Evolutionary conservation across 1,140 invertebrate species (phyloP), one percentile per base, ranked within the genome.

Genomic region (Melipona quadrifasciata): DNA sequence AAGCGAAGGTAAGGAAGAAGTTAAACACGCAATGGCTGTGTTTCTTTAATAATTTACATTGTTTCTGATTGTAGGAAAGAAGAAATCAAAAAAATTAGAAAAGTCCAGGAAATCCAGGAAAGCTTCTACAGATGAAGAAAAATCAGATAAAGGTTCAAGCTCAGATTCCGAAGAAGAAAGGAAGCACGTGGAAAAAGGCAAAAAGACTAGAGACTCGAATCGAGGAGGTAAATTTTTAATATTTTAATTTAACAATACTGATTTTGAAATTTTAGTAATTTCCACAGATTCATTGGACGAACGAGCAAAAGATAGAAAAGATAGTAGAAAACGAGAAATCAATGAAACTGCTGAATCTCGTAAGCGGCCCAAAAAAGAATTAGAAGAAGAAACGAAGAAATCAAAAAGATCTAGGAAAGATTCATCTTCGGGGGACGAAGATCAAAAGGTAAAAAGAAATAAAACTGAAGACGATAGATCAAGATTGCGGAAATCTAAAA

Each of bases 341-440:
- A 93, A 84, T 71, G 95, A 95, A 55, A 93, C 92, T 72, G 96
- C 92, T 72, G 96, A 95, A 72, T 76, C 89, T 8, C 92, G 93
- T 11, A 95, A 95, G 82, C 94, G 90, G 88, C 91, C 89, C 74
- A 94, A 88, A 86, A 94, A 93, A 58, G 95, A 95, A 24, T 90
- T 93, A 24, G 92, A 95, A 58, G 92, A 93, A 61, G 95, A 95
- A 87, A 92, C 93, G 47, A 96, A 95, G 86, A 96, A 95, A 88
- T 92, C 89, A 34, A 95, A 95, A 88, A 95, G 95, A 90, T 92
- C 94, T 68, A 93, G 95, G 70, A 96, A 95, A 91, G 96, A 96
- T 71, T 96, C 96, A 5, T 96, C 96, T 14, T 96, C 96, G 0
- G 96, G 95, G 3, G 96, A 97, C 65, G 96, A 96, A 70, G 96